Conservation (phyloP, 2,113 vertebrate species). For the Crocuta crocuta region DNA sequence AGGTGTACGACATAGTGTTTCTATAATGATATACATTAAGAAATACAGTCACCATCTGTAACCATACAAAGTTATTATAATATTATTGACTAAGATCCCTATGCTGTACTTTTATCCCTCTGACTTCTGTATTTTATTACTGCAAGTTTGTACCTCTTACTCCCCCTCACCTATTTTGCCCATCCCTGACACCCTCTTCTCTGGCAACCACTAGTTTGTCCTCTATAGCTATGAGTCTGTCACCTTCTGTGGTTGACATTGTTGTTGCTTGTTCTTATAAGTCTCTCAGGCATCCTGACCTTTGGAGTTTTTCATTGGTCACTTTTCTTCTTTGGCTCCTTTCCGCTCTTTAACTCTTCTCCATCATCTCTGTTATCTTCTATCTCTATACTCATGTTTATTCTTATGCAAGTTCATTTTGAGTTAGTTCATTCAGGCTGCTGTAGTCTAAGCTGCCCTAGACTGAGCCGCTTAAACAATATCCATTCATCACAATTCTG, state of each 20-base stretch:
- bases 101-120: background rate
- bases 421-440: background rate
- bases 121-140: background rate
- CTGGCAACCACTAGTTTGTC: background rate
- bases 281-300: accelerated
- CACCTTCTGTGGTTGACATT: background rate
- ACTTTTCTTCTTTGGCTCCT: background rate
- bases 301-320: background rate
- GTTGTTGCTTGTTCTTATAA: background rate
- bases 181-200: background rate
- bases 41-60: background rate
- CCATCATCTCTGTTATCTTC: background rate
- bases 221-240: background rate
- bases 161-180: background rate
- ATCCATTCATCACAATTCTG: background rate
- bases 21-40: background rate
- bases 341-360: too few relatives aligned
- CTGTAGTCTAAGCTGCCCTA: background rate
- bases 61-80: background rate
- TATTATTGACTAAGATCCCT: background rate
- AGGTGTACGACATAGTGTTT: background rate
- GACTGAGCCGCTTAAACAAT: background rate
- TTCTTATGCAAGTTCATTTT: background rate
- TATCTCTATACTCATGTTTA: background rate
- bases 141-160: background rate